A percentile compares a stretch with the other conserved stretches of the same genome.
Evolutionary conservation across 2,113 vertebrate genomes (phyloP).

Genomic region (Nothoprocta perdicaria): DNA sequence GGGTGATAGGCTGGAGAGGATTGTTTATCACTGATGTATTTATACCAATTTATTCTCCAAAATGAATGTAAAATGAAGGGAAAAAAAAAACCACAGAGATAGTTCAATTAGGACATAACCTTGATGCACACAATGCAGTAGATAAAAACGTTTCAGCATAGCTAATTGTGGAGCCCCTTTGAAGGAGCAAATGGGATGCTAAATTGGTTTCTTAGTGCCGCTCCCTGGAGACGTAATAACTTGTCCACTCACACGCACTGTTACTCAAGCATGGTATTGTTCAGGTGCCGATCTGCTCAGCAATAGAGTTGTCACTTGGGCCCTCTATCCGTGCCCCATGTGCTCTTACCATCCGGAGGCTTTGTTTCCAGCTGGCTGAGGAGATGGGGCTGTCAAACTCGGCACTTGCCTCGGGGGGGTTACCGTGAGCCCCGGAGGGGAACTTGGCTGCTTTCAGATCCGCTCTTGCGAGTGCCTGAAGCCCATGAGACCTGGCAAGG

Average conservation of each 20-base stretch:
- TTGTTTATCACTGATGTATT: neutral
- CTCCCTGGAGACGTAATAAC: neutral
- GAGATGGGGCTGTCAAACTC: neutral
- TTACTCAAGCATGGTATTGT: accelerated
- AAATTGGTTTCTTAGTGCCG: neutral
- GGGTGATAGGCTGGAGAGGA: neutral
- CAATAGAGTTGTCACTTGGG: neutral
- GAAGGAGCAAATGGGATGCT: neutral
- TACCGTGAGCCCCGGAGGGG: neutral
- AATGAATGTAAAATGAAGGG: neutral
- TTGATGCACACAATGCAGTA: neutral
- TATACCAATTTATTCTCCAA: neutral
- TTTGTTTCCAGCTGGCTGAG: neutral
- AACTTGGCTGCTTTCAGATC: neutral
- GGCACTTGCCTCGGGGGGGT: neutral
- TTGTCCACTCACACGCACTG: neutral
- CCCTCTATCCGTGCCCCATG: neutral
- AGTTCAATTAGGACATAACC: neutral
- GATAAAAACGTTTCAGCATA: neutral
- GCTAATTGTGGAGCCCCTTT: neutral
- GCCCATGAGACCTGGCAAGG: accelerated
- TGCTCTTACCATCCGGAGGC: neutral
- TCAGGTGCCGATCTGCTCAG: neutral
- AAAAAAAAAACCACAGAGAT: accelerated
- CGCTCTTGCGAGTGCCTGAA: neutral